phyloP scores from a whole-genome alignment of 2,888 invertebrate species.

The Tuberolachnus salignus region DNA sequence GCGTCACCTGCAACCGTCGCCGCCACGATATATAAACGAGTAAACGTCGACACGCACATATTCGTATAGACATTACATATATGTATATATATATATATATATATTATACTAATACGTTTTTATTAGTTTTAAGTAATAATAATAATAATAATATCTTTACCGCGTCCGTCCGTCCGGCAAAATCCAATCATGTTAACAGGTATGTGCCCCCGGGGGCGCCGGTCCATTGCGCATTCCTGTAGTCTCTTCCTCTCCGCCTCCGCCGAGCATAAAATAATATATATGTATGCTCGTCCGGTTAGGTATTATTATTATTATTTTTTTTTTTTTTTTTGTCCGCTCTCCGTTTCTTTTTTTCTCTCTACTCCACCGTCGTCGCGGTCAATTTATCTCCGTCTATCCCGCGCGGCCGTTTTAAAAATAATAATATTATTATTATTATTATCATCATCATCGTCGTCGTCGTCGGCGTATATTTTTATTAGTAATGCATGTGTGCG shows the following conservation, averaged over 20 bases:
- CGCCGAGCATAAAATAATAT: neutral
- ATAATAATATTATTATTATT: slow-evolving; percentile 3
- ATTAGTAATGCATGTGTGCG: too few relatives aligned
- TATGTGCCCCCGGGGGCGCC: slow-evolving; percentile 46
- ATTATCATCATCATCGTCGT: too few relatives aligned
- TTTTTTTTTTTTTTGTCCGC: too few relatives aligned
- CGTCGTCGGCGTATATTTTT: too few relatives aligned
- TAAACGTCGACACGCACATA: neutral
- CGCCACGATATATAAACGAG: neutral
- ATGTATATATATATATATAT: neutral
- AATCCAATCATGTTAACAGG: slow-evolving; percentile 54
- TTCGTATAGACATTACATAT: neutral
- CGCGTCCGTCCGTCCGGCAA: slow-evolving; percentile 1
- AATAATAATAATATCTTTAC: slow-evolving; percentile 52
- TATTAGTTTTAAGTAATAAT: slow-evolving; percentile 51
- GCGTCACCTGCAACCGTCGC: neutral
- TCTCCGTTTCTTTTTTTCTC: neutral
- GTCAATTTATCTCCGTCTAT: too few relatives aligned
- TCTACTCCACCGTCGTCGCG: neutral
- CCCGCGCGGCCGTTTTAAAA: neutral
- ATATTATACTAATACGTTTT: slow-evolving; percentile 30
- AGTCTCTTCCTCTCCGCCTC: slow-evolving; percentile 23
- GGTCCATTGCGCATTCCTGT: slow-evolving; percentile 41
- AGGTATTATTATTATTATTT: too few relatives aligned
- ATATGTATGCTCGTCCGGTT: neutral